These are phyloP conservation scores for Papilio polytes DNA, from an alignment of 1,140 invertebrate species.

Conservation along the genomic window DNA sequence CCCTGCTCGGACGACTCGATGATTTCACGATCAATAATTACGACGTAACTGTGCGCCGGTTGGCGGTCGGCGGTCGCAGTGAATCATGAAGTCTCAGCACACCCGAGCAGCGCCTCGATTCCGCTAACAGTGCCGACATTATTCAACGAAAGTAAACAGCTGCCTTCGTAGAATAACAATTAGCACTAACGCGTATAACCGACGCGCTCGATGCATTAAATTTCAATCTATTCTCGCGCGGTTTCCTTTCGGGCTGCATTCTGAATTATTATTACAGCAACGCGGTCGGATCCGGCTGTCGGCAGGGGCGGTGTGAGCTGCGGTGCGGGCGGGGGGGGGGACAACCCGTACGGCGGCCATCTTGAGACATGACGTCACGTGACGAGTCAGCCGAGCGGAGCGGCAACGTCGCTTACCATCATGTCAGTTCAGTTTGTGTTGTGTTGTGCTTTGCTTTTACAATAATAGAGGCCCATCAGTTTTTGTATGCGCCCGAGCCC, in stretches of 20 bases:
- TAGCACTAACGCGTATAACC: constrained; percentile 70
- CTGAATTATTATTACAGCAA: constrained; percentile 79
- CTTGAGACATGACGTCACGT: constrained; percentile 84
- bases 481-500: constrained; percentile 73
- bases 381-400: constrained; percentile 78
- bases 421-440: constrained; percentile 72
- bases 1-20: neutral
- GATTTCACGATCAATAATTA: constrained; percentile 39
- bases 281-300: constrained; percentile 74
- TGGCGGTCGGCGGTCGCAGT: constrained; percentile 41
- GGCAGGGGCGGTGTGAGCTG: constrained; percentile 66
- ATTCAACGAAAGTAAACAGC: constrained; percentile 82
- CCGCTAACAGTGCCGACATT: constrained; percentile 66
- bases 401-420: constrained; percentile 73
- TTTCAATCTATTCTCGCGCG: constrained; percentile 81
- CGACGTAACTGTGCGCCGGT: constrained; percentile 30
- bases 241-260: constrained; percentile 80
- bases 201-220: constrained; percentile 77
- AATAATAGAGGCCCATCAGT: constrained; percentile 73
- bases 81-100: constrained; percentile 56
- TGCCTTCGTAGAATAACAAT: constrained; percentile 79
- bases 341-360: constrained; percentile 77
- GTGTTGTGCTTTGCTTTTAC: constrained; percentile 78
- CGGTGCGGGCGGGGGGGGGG: neutral
- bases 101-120: constrained; percentile 53